phyloP scores from a whole-genome alignment of 2,113 vertebrate species.

The Dasyornis broadbenti region DNA sequence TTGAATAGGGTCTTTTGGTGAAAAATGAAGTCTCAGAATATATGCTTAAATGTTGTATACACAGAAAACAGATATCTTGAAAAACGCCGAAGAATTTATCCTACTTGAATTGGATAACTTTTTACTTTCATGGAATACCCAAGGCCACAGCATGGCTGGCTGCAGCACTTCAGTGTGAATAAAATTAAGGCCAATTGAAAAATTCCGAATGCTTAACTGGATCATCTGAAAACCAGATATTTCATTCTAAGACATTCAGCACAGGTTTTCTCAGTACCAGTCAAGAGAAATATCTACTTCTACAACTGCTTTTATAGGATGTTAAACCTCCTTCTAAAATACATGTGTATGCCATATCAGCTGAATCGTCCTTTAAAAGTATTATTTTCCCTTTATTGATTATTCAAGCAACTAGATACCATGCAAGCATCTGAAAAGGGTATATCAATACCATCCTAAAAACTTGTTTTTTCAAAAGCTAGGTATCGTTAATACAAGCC shows the following conservation, averaged over 20 bases:
- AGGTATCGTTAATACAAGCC: fast-evolving
- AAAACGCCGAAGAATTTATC: neutral
- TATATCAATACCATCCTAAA: neutral
- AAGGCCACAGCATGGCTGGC: neutral
- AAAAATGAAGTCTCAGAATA: neutral
- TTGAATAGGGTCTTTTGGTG: neutral
- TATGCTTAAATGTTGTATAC: neutral
- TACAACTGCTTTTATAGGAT: neutral
- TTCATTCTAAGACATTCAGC: neutral
- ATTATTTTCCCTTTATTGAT: neutral
- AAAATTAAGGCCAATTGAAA: neutral
- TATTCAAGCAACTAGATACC: neutral
- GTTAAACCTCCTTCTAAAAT: neutral
- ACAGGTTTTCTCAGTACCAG: neutral
- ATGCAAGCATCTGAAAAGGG: neutral
- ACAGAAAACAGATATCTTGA: neutral
- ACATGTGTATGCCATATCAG: neutral
- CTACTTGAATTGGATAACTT: neutral
- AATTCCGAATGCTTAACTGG: neutral
- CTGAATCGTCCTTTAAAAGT: neutral
- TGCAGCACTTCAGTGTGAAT: neutral
- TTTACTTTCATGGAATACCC: neutral
- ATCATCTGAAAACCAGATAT: neutral
- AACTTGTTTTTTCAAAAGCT: neutral
- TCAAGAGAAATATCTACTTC: neutral